Base-by-base conservation (phyloP, 2,797 vertebrate genomes). In the Dallia pectoralis region DNA sequence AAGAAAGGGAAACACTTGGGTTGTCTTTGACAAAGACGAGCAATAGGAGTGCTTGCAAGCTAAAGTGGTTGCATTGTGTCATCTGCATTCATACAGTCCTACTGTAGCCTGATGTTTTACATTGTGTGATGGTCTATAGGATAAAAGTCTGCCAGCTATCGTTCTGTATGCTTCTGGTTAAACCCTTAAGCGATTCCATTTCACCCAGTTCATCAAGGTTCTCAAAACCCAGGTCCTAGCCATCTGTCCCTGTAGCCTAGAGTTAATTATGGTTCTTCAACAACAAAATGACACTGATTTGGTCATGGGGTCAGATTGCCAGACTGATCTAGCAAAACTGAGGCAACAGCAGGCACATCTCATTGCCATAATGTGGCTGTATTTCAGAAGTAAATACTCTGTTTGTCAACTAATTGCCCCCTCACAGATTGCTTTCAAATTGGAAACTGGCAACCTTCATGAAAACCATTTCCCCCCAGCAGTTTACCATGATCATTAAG, bases 171-270 rank as follows among this genome's bases (percentile, higher is more conserved):
- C 30, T 64, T 64, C 7, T 30, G 19, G 6, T 18, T 1, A 18
- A 22, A 29, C 29, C 14, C 25, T 27, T 56, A 7, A 53, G 19
- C 9, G 0, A 56, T 56, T 56, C 22, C 53, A 56, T 56, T 59
- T 59, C 8, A 70, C 68, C 11, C 27, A n/a, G 29, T 69, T 59
- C 71, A 32, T n/a, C n/a, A 49, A 71, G 7, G 5, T 40, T 40
- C 40, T 40, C 40, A 44, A 44, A 44, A 44, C 5, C 11, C 40
- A 44, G 12, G 14, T 2, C 6, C 40, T 14, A 44, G 40, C 9
- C 40, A 44, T 11, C 40, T 6, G 5, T 44, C 12, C 40, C 40
- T 44, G 40, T 44, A 11, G 9, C 40, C 40, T 44, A 11, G 9
- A n/a, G 11, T 44, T 14, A 11, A 44, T 9, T 11, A 9, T 12